Conservation (phyloP, 1,140 invertebrate species). For the Oryzaephilus surinamensis region DNA sequence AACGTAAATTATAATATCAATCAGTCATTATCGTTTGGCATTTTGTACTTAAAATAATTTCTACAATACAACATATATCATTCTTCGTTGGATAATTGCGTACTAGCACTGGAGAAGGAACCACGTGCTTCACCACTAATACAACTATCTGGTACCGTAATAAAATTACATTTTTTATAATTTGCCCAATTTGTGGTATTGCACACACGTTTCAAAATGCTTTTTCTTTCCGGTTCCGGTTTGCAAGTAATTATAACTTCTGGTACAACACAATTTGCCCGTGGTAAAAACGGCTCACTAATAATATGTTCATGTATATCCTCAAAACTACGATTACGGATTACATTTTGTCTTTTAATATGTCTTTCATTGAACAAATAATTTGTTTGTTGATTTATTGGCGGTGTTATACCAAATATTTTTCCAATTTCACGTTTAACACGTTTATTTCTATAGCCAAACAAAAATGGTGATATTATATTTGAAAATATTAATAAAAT, state of each 20-base stretch:
- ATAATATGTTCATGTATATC: too few relatives aligned
- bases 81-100: constrained; percentile 33
- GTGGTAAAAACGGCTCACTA: constrained; percentile 15
- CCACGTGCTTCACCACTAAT: constrained; percentile 25
- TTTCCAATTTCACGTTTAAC: constrained; percentile 59
- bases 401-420: constrained; percentile 43
- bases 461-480: constrained; percentile 63
- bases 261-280: constrained; percentile 15
- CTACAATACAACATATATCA: too few relatives aligned
- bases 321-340: constrained; percentile 13
- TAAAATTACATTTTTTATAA: constrained; percentile 33
- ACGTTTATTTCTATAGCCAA: constrained; percentile 64
- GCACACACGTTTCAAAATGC: constrained; percentile 30
- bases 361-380: neutral
- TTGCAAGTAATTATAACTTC: constrained; percentile 31
- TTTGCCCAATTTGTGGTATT: constrained; percentile 23
- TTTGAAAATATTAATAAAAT: constrained; percentile 57
- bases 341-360: constrained; percentile 2
- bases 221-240: constrained; percentile 25
- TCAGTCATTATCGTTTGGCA: too few relatives aligned
- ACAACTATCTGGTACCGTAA: constrained; percentile 31
- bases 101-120: constrained; percentile 32
- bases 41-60: too few relatives aligned
- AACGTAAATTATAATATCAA: too few relatives aligned
- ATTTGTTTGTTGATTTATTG: constrained; percentile 22